Base-by-base conservation (phyloP, 2,797 vertebrate genomes). In the Threskiornis aethiopicus region DNA sequence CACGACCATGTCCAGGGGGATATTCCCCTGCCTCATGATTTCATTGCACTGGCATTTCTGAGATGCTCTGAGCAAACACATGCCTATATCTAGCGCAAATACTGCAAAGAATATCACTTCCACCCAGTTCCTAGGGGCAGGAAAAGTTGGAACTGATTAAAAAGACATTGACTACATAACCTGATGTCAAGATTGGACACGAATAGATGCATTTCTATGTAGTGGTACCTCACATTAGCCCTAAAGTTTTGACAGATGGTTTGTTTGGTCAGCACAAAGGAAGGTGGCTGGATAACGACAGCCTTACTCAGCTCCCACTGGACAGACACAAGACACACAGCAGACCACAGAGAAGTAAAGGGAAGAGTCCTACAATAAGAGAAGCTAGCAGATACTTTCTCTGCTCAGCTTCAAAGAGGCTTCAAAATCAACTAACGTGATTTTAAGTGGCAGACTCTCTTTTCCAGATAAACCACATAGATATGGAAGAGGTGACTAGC, bases 191-290 rank as follows among this genome's bases (percentile, higher is more conserved):
- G 84, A 73, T 15, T 70, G 86, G 92, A 84, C 67, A 59, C 21
- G 57, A 41, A 5, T 37, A 84, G 52, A 62, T 81, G 55, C 33
- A 33, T 59, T 87, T 95, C 81, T 58, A 16, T 16, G 61, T 44
- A 82, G 81, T 42, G 25, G 29, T 64, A 92, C 85, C 65, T 57
- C 73, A 59, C 57, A 51, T 51, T 22, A 59, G 86, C 95, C 84
- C 93, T 90, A 85, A 89, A 94, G 73, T 75, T 92, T 79, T 93
- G 83, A 70, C 90, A 94, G 70, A 77, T 78, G 76, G 72, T 75
- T 75, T 71, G 49, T 81, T 89, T 84, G 62, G 78, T 96, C 78
- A 91, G 89, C 87, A 79, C 46, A 72, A 72, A 79, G 61, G 46
- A 39, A 86, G 78, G 62, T 51, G 64, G 58, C 18, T 54, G 42